These are phyloP conservation scores for Drosophila paranaensis DNA, from an alignment of 2,888 invertebrate species.

Conservation along the genomic window DNA sequence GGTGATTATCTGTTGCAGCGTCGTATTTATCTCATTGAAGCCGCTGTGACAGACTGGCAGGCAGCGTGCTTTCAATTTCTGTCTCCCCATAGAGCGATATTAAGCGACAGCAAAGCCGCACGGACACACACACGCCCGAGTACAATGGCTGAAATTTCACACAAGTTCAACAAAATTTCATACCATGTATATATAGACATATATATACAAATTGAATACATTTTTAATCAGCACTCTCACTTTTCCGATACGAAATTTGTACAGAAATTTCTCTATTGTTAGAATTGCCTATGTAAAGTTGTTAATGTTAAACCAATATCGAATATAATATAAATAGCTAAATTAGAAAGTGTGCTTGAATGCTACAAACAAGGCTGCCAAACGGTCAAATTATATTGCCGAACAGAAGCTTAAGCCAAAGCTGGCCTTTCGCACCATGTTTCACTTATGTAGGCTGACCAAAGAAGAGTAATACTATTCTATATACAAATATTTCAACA, in stretches of 20 bases:
- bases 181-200: not conserved
- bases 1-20: slow-evolving; percentile 81
- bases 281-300: slow-evolving; percentile 9
- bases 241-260: not conserved
- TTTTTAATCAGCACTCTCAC: slow-evolving; percentile 24
- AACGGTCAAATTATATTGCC: not conserved
- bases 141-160: slow-evolving; percentile 41
- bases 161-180: slow-evolving; percentile 19
- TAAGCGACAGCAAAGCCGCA: slow-evolving; percentile 16
- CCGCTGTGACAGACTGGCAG: slow-evolving; percentile 39
- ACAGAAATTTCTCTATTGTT: slow-evolving; percentile 26
- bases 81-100: slow-evolving; percentile 35
- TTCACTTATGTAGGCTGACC: not conserved
- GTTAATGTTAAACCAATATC: slow-evolving; percentile 2
- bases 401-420: not conserved
- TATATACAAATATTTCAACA: not conserved
- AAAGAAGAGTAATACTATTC: not conserved
- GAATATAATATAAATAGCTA: not conserved
- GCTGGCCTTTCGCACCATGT: not conserved
- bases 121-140: slow-evolving; percentile 11
- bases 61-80: slow-evolving; percentile 47
- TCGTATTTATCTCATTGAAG: slow-evolving; percentile 74
- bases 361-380: not conserved
- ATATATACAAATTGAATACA: not conserved
- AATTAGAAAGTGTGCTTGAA: slow-evolving; percentile 7